Percentiles rank a stretch among this genome's conserved stretches.
phyloP scores from a whole-genome alignment of 2,888 invertebrate genomes.

The Ennomos quercinarius region DNA sequence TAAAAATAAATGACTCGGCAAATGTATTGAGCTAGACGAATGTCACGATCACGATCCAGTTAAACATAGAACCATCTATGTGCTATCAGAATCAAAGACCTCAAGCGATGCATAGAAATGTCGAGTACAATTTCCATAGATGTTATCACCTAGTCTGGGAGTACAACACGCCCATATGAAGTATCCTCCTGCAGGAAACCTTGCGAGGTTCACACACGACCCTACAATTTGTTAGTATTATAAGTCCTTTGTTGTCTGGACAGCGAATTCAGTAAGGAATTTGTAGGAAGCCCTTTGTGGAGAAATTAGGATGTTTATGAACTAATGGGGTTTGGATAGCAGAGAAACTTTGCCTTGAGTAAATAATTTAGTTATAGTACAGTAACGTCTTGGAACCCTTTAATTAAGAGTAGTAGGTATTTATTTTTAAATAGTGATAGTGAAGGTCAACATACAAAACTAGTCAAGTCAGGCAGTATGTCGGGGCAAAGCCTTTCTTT shows the following conservation, averaged over 20 bases:
- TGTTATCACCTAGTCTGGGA: constrained; percentile 22
- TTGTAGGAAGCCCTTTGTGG: constrained; percentile 28
- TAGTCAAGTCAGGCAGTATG: too few species aligned
- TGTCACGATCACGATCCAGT: too few species aligned
- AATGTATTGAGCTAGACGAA: too few species aligned
- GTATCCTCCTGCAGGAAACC: constrained; percentile 25
- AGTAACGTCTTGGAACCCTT: too few species aligned
- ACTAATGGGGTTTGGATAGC: constrained; percentile 14
- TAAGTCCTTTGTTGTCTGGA: constrained; percentile 57
- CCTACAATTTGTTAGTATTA: constrained; percentile 42
- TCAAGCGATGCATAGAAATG: constrained; percentile 21
- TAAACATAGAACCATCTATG: neutral
- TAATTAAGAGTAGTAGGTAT: too few species aligned
- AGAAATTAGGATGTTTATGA: constrained; percentile 22
- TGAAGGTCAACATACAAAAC: too few species aligned
- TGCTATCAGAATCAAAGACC: constrained; percentile 11
- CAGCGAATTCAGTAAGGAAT: constrained; percentile 37
- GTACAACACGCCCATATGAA: constrained; percentile 38
- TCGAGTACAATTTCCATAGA: constrained; percentile 29
- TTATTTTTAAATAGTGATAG: too few species aligned
- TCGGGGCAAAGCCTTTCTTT: too few species aligned
- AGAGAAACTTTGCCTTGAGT: neutral
- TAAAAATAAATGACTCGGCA: too few species aligned
- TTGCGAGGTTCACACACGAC: constrained; percentile 41
- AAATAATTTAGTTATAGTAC: neutral